These are phyloP conservation scores for Parapristionchus giblindavisi DNA, from an alignment of 2,888 invertebrate species.

Conservation along the genomic window DNA sequence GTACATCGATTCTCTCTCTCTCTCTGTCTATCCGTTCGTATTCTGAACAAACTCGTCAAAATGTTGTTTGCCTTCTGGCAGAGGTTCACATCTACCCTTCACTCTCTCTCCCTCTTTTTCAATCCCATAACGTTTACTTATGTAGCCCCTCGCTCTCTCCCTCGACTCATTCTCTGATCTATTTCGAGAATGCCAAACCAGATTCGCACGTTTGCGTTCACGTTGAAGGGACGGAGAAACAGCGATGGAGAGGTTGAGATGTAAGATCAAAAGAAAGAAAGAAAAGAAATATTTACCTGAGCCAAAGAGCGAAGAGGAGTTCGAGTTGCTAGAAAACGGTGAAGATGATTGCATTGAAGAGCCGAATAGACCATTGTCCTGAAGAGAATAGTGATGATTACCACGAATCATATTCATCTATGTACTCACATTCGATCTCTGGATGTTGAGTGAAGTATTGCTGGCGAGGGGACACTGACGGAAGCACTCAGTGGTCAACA, in stretches of 20 bases:
- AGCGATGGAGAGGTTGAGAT: no score
- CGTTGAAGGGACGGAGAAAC: no score
- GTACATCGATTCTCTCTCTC: slow-evolving; percentile 4
- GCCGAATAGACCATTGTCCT: slow-evolving; percentile 28
- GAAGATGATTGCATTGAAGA: not conserved
- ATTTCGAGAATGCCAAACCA: not conserved
- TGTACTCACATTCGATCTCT: not conserved
- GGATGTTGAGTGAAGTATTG: slow-evolving; percentile 39
- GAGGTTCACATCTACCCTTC: not conserved
- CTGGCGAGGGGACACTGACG: slow-evolving; percentile 31
- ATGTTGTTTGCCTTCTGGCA: slow-evolving; percentile 16
- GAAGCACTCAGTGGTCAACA: slow-evolving; percentile 36
- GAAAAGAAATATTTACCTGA: slow-evolving; percentile 8
- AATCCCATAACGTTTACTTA: slow-evolving; percentile 24
- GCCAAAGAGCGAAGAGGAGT: slow-evolving; percentile 16
- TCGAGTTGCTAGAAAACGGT: slow-evolving; percentile 4
- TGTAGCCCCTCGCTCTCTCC: not conserved
- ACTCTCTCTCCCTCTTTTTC: slow-evolving; percentile 1
- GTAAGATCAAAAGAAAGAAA: not conserved
- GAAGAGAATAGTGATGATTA: not conserved
- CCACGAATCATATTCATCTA: not conserved
- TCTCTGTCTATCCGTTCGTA: not conserved
- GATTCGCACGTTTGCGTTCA: no score
- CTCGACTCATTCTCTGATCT: not conserved
- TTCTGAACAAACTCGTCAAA: slow-evolving; percentile 2